Evolutionary conservation across 1,140 invertebrate species (phyloP).

Genomic region (Rhagoletis pomonella): DNA sequence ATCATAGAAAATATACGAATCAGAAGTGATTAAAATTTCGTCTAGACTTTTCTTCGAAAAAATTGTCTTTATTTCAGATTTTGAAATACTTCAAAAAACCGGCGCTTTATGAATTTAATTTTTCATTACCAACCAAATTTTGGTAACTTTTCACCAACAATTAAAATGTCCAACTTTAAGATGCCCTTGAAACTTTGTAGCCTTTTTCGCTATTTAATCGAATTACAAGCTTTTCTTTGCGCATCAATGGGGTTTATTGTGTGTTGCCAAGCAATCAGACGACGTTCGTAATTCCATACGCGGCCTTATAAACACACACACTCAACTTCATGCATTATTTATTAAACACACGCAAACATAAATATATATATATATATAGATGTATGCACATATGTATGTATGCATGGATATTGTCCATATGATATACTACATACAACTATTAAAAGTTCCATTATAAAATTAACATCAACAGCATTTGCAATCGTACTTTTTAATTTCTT

Average conservation of each 20-base stretch:
- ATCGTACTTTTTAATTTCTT: constrained; percentile 47
- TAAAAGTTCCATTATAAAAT: background rate
- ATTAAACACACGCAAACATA: too few relatives aligned
- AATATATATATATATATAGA: background rate
- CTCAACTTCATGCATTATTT: too few relatives aligned
- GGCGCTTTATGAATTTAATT: too few relatives aligned
- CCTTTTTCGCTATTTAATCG: background rate
- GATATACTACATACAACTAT: background rate
- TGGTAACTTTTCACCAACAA: background rate
- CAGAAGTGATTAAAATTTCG: too few relatives aligned
- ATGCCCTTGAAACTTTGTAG: constrained; percentile 32
- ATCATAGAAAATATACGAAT: too few relatives aligned
- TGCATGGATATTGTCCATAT: background rate
- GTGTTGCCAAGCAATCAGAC: background rate
- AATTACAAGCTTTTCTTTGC: constrained; percentile 15
- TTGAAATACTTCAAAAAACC: too few relatives aligned
- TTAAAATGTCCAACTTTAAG: background rate
- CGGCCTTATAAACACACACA: too few relatives aligned
- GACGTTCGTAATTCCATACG: background rate
- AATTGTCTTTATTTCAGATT: too few relatives aligned
- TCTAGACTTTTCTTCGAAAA: too few relatives aligned
- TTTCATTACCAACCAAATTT: too few relatives aligned
- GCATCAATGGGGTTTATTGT: background rate
- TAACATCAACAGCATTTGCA: constrained; percentile 20
- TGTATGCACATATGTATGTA: background rate